Evolutionary conservation across 2,888 invertebrate genomes (phyloP).

Genomic region (Steinernema hermaphroditum): DNA sequence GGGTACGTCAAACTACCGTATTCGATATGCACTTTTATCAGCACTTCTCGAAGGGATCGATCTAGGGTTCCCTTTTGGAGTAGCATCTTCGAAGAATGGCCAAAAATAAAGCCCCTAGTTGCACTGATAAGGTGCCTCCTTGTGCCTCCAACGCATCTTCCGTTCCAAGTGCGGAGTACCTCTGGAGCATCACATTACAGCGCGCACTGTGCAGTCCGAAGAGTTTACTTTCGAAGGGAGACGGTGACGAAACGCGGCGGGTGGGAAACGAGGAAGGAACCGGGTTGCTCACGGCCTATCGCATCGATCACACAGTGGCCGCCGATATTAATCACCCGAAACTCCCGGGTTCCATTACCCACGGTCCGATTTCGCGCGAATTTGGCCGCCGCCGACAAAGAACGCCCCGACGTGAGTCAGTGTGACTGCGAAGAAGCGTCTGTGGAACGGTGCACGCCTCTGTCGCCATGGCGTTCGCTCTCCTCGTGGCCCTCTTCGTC

Average conservation of each 20-base stretch:
- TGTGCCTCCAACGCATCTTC: no score
- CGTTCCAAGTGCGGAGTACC: no score
- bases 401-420: constrained; percentile 10
- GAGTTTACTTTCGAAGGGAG: constrained; percentile 1
- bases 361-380: constrained; percentile 4
- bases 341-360: constrained; percentile 20
- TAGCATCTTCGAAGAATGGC: no score
- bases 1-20: no score
- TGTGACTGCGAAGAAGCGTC: constrained; percentile 1
- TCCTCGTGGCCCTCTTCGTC: neutral
- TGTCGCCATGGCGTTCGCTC: neutral
- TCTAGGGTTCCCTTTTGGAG: no score
- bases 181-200: neutral
- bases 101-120: no score
- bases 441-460: neutral
- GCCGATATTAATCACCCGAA: constrained; percentile 26
- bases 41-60: no score
- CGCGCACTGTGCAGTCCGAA: no score
- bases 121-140: no score
- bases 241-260: constrained; percentile 25
- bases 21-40: no score
- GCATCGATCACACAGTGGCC: constrained; percentile 23
- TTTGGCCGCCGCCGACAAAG: neutral
- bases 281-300: constrained; percentile 3
- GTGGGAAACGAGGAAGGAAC: constrained; percentile 9